Base-by-base conservation (phyloP, 2,113 vertebrate genomes). In the Pangasianodon gigas region DNA sequence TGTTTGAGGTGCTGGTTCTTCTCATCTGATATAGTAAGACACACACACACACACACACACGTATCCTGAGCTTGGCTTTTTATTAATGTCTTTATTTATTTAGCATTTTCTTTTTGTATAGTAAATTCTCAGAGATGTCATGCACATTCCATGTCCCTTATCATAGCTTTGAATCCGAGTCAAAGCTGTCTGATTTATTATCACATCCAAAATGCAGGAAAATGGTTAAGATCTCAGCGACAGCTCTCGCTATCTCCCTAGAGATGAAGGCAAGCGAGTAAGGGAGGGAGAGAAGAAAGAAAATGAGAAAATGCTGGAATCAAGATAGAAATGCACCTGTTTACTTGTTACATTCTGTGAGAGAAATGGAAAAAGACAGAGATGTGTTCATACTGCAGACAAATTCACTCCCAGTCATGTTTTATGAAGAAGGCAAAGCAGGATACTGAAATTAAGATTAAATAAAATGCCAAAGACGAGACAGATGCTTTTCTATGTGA, bases 151-250 rank as follows among this genome's bases (percentile, higher is more conserved):
- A 19, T 32, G 69, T 65, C 85, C 82, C 86, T 86, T 90, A 87
- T 91, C 77, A 67, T 29, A 48, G 52, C 88, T 84, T 82, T 77
- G 86, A 52, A 86, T 89, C 82, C 46, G 8, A 80, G 75, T 92
- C 84, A 88, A 90, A 92, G 84, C 85, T 44, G 24, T 86, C 44
- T 92, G 69, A 89, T 91, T 92, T 91, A 91, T 88, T 90, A 88
- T 92, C 88, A 86, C 82, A 82, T 90, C 88, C 67, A 88, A 83
- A 92, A 91, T 88, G 77, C 87, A 90, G 54, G 86, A 84, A 62
- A 52, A 83, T 10, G 83, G 84, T 90, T 87, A 77, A n/a, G 90
- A 90, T 90, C 83, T 84, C 71, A 21, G 67, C 74, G 90, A 88
- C 88, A 87, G 86, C 56, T 26, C 26, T 88, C 90, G 29, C 88